Percentiles rank a stretch among this genome's conserved stretches.
These are phyloP conservation scores for Hydrophis major DNA, from an alignment of 2,797 vertebrate genomes.

Conservation along the genomic window DNA sequence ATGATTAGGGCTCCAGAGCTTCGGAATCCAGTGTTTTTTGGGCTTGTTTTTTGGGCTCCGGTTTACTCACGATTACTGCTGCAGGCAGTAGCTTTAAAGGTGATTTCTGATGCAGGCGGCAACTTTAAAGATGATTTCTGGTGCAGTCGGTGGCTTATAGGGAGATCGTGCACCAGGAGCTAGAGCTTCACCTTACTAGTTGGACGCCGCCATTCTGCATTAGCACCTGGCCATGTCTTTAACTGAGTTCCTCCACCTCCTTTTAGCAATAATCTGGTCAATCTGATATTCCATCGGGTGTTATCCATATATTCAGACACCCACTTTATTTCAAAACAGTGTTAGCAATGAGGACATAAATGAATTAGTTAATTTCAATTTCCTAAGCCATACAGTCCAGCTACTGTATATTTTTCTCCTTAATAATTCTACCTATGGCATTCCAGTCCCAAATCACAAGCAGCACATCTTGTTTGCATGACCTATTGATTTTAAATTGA, in stretches of 20 bases:
- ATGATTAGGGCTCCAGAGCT: too few relatives aligned
- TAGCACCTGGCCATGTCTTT: neutral
- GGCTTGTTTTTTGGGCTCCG: too few relatives aligned
- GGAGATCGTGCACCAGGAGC: too few relatives aligned
- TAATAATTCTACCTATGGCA: neutral
- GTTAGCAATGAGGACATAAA: neutral
- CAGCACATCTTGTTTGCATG: neutral
- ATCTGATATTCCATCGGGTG: neutral
- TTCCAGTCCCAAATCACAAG: neutral
- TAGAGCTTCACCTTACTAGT: too few relatives aligned
- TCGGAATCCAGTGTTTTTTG: too few relatives aligned
- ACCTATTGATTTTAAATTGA: neutral
- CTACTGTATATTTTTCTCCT: neutral
- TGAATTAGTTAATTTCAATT: neutral
- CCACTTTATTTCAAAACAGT: neutral
- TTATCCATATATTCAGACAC: neutral
- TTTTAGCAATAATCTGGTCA: neutral
- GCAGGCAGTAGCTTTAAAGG: too few relatives aligned
- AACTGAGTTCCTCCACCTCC: neutral
- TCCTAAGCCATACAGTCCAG: neutral
- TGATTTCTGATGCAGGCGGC: too few relatives aligned
- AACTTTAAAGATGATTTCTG: too few relatives aligned
- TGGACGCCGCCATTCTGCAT: neutral
- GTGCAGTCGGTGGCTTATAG: too few relatives aligned
- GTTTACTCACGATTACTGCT: too few relatives aligned